These are phyloP conservation scores for Manacus vitellinus DNA, from an alignment of 2,113 vertebrate species.

Conservation along the genomic window DNA sequence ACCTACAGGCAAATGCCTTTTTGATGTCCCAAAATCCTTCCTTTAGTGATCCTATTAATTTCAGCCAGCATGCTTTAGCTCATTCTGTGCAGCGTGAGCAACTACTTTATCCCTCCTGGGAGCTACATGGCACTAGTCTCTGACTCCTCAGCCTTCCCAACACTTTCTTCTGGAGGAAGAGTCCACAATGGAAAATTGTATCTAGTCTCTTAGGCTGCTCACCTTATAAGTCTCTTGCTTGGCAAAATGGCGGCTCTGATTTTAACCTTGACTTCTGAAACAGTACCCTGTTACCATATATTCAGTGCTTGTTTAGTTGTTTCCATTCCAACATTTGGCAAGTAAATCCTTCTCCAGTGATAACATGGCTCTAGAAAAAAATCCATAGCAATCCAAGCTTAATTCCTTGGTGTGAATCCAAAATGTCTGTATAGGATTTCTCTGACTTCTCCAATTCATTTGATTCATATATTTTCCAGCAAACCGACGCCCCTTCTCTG, in stretches of 20 bases:
- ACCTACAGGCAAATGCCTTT: not conserved
- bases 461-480: not conserved
- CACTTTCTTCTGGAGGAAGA: not conserved
- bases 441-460: not conserved
- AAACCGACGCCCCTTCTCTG: not conserved
- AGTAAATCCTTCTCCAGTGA: not conserved
- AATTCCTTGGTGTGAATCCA: not conserved
- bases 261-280: not conserved
- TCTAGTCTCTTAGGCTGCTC: not conserved
- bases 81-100: not conserved
- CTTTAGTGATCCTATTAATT: not conserved
- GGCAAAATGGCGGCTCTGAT: not conserved
- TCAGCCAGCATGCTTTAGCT: not conserved
- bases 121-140: not conserved
- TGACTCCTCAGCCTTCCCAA: not conserved
- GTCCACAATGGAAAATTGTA: not conserved
- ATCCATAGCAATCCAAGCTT: not conserved
- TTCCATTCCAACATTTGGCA: not conserved
- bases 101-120: not conserved
- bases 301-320: not conserved
- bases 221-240: not conserved
- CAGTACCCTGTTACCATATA: not conserved
- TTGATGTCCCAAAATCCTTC: not conserved
- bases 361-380: not conserved
- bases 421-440: not conserved